Percentiles rank a stretch among this genome's conserved stretches.
These are phyloP conservation scores for Chrysoperla carnea DNA, from an alignment of 1,140 invertebrate species.

Conservation along the genomic window DNA sequence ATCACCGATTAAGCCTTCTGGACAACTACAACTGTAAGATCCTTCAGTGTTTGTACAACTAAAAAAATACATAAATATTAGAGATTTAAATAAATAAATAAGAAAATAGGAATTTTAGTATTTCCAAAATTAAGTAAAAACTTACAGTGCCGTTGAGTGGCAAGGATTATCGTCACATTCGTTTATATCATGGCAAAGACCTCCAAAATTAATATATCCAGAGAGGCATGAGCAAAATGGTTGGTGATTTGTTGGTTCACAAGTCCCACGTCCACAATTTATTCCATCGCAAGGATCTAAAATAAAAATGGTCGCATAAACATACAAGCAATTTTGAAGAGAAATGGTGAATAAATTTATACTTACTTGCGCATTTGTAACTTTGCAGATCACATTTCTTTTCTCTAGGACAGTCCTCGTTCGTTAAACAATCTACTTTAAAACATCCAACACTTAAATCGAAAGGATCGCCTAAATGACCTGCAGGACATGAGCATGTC, in stretches of 20 bases:
- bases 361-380: constrained; percentile 60
- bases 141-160: constrained; percentile 49
- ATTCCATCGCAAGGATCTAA: constrained; percentile 56
- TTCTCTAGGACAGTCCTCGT: constrained; percentile 54
- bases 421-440: constrained; percentile 63
- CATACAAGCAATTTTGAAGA: constrained; percentile 1
- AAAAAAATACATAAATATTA: constrained; percentile 8
- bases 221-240: constrained; percentile 52
- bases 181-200: constrained; percentile 61
- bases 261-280: constrained; percentile 56
- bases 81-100: neutral
- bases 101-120: too few species aligned
- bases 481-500: constrained; percentile 53
- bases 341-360: neutral
- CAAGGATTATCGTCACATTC: constrained; percentile 66
- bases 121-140: constrained; percentile 1
- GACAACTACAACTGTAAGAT: constrained; percentile 55
- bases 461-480: constrained; percentile 61
- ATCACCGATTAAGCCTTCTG: constrained; percentile 64
- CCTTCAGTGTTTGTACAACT: constrained; percentile 61
- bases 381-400: constrained; percentile 52
- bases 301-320: constrained; percentile 9
- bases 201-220: constrained; percentile 48
- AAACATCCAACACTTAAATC: constrained; percentile 56
- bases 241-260: constrained; percentile 46